A percentile compares a stretch with the other conserved stretches of the same genome.
phyloP scores from a whole-genome alignment of 2,888 invertebrate genomes.

The Sarcophaga caerulescens region DNA sequence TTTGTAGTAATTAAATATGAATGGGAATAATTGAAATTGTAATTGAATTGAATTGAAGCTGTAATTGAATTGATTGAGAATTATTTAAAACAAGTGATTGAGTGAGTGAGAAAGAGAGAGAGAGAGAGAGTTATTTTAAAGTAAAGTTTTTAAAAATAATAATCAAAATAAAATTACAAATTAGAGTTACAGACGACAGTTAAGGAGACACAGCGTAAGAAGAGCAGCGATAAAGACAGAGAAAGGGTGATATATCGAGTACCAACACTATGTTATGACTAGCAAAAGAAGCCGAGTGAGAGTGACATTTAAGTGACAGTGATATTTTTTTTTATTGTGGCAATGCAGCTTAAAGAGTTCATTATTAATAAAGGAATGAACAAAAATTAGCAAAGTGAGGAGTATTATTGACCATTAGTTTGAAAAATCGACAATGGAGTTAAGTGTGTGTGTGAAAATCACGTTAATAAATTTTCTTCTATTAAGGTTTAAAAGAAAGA shows the following conservation, averaged over 20 bases:
- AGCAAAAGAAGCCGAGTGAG: not conserved
- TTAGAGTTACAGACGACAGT: conserved; percentile 29
- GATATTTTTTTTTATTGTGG: not conserved
- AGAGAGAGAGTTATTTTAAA: conserved; percentile 4
- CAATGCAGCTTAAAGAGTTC: not conserved
- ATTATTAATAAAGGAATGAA: not conserved
- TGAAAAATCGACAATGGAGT: no score
- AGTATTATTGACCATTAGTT: not conserved
- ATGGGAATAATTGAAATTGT: conserved; percentile 61
- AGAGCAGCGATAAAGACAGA: no score
- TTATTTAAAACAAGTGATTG: conserved; percentile 47
- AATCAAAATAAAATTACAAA: conserved; percentile 1
- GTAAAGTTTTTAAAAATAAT: not conserved
- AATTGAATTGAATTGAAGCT: conserved; percentile 7
- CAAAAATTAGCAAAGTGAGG: not conserved
- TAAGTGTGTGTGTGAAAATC: no score
- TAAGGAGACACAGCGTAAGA: conserved; percentile 15
- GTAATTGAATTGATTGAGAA: conserved; percentile 5
- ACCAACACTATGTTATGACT: not conserved
- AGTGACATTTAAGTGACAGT: conserved; percentile 29
- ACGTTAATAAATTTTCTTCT: no score
- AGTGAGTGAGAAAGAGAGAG: conserved; percentile 48
- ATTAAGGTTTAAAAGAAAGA: not conserved
- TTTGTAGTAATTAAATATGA: conserved; percentile 57
- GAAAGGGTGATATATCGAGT: not conserved